These are phyloP conservation scores for Phyllostomus discolor DNA, from an alignment of 2,113 vertebrate genomes.

Conservation along the genomic window DNA sequence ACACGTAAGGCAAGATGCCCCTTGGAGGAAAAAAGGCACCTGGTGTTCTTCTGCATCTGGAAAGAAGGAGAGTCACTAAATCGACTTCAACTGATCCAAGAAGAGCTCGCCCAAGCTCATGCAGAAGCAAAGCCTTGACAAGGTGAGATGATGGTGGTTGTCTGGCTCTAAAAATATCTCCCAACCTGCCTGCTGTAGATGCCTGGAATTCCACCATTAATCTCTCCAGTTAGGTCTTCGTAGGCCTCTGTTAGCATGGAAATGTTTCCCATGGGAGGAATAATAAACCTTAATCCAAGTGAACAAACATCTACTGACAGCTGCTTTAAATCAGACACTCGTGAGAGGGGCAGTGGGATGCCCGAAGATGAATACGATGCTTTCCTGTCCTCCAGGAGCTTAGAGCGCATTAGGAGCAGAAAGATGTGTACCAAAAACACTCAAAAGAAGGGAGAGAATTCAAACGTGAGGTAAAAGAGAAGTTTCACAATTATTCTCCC, in stretches of 20 bases:
- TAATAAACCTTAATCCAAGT: conserved; percentile 58
- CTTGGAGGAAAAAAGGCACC: not conserved
- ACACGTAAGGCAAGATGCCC: not conserved
- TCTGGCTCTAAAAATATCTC: not conserved
- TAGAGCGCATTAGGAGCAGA: not conserved
- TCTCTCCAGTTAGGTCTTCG: conserved; percentile 52
- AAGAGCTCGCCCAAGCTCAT: not conserved
- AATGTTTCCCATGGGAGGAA: conserved; percentile 58
- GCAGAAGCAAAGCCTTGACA: not conserved
- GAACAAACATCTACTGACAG: conserved; percentile 60
- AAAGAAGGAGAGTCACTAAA: not conserved
- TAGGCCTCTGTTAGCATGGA: conserved; percentile 46
- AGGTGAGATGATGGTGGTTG: not conserved
- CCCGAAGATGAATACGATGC: conserved; percentile 52
- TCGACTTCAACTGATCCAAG: not conserved
- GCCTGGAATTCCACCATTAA: conserved; percentile 30
- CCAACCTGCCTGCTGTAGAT: not conserved
- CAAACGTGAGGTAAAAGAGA: not conserved
- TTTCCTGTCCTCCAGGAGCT: not conserved
- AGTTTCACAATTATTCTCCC: not conserved
- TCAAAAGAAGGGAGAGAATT: not conserved
- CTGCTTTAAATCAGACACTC: conserved; percentile 33
- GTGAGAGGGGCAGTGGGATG: not conserved
- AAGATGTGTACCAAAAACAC: not conserved
- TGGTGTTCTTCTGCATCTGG: not conserved